Evolutionary conservation across 2,888 invertebrate genomes (phyloP).

Genomic region (Tinea trinotella): DNA sequence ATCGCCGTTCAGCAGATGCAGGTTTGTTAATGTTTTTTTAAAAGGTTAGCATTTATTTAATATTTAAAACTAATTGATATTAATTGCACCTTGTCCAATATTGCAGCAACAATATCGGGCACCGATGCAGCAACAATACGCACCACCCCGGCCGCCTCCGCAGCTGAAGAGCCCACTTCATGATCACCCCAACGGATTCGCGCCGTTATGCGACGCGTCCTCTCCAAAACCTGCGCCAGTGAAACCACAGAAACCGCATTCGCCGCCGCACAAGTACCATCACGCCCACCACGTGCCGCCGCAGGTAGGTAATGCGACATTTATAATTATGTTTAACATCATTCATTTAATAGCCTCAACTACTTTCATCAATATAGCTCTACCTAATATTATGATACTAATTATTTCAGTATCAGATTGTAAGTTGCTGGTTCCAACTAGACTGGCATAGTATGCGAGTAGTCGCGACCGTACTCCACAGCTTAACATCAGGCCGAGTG

Average conservation of each 20-base stretch:
- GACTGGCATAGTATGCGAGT: no score
- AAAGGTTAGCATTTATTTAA: neutral
- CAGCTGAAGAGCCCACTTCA: conserved; percentile 74
- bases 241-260: conserved; percentile 31
- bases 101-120: conserved; percentile 59
- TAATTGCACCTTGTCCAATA: neutral
- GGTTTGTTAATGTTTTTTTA: conserved; percentile 29
- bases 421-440: no score
- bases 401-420: no score
- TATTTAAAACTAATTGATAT: no score
- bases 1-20: conserved; percentile 64
- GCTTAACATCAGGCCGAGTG: no score
- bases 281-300: conserved; percentile 54
- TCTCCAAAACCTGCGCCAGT: conserved; percentile 63
- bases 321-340: no score
- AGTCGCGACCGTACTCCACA: no score
- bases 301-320: conserved; percentile 22
- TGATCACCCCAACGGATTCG: conserved; percentile 64
- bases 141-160: conserved; percentile 49
- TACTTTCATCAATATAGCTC: no score
- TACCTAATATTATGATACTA: no score
- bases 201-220: conserved; percentile 75
- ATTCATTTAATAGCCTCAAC: no score
- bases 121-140: conserved; percentile 61
- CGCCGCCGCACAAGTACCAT: conserved; percentile 63